Conservation (phyloP, 2,888 invertebrate genomes). For the Phania funesta region DNA sequence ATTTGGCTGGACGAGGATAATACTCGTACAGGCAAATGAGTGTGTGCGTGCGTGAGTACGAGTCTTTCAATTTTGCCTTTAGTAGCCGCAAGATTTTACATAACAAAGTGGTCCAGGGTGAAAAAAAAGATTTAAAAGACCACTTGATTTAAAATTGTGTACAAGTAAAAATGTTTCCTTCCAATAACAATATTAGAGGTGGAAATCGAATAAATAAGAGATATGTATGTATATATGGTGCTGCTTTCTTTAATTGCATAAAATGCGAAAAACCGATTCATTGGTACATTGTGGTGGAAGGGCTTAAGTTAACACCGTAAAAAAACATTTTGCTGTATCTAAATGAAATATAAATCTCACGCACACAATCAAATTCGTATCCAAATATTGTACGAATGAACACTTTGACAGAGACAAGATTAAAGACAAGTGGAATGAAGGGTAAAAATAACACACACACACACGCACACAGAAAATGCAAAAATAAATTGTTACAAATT, state of each 20-base stretch:
- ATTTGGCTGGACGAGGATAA: constrained; percentile 7
- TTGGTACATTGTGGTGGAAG: neutral
- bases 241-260: constrained; percentile 61
- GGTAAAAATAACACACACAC: neutral
- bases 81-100: constrained; percentile 62
- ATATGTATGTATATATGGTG: neutral
- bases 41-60: neutral
- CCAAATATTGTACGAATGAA: constrained; percentile 8
- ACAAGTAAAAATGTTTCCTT: neutral
- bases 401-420: constrained; percentile 34
- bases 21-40: neutral
- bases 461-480: neutral
- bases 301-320: constrained; percentile 56
- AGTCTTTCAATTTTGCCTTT: neutral
- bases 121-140: constrained; percentile 59
- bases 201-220: constrained; percentile 51
- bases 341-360: constrained; percentile 16
- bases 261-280: constrained; percentile 34
- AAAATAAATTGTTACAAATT: constrained; percentile 67
- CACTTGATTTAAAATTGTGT: constrained; percentile 51
- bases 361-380: constrained; percentile 17
- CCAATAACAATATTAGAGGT: constrained; percentile 47
- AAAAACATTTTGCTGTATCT: constrained; percentile 17
- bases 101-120: constrained; percentile 62
- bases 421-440: constrained; percentile 2